Percentiles rank a stretch among this genome's conserved stretches.
Evolutionary conservation across 2,113 vertebrate species (phyloP).

Genomic region (Okapia johnstoni): DNA sequence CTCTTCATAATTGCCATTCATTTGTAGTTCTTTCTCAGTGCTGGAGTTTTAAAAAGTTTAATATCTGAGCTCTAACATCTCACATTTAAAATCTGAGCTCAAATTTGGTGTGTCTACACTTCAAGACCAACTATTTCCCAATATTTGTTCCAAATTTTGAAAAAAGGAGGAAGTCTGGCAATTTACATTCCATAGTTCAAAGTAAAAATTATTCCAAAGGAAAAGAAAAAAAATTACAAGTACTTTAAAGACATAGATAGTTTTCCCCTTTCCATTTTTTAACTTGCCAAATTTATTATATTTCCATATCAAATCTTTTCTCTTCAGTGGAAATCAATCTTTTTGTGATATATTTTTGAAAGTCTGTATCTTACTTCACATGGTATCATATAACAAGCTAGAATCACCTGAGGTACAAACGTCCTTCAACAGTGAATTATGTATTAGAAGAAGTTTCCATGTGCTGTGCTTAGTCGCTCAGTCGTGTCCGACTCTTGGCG

Average conservation of each 20-base stretch:
- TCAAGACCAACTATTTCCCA: neutral
- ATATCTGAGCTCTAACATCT: neutral
- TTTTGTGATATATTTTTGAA: neutral
- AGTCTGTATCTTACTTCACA: neutral
- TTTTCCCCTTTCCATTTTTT: neutral
- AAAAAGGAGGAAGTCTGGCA: neutral
- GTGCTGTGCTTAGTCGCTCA: neutral
- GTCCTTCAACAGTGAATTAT: neutral
- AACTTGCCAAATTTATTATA: neutral
- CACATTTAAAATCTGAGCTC: neutral
- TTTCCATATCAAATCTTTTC: neutral
- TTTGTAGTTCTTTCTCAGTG: neutral
- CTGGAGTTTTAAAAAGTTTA: neutral
- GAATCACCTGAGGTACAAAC: neutral
- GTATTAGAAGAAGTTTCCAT: neutral
- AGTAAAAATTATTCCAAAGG: neutral
- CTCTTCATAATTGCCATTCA: neutral
- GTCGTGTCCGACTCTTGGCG: neutral
- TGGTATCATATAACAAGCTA: neutral
- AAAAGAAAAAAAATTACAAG: neutral
- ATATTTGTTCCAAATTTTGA: neutral
- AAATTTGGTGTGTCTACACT: neutral
- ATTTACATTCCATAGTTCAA: neutral
- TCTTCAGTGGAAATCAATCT: neutral
- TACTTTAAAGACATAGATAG: neutral